phyloP scores from a whole-genome alignment of 2,797 vertebrate species.

The Rallus crepitans region DNA sequence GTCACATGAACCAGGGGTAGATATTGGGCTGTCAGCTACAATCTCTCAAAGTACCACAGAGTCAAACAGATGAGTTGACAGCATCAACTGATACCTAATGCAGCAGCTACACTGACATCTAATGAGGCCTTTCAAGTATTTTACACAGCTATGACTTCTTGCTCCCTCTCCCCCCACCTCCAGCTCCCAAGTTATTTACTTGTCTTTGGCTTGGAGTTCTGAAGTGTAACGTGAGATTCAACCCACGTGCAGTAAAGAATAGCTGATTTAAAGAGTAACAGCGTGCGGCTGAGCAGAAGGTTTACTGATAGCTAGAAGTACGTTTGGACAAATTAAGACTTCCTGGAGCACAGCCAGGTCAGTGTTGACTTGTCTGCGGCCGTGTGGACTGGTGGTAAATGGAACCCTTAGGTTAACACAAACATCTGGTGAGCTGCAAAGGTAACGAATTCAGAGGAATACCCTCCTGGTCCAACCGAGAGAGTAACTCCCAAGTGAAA shows the following conservation, averaged over 20 bases:
- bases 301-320: conserved; percentile 9
- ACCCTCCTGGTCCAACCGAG: background rate
- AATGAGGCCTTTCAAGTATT: conserved; percentile 17
- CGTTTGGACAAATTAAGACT: conserved; percentile 43
- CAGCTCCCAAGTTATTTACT: background rate
- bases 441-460: conserved; percentile 35
- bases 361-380: background rate
- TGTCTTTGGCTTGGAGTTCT: background rate
- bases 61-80: background rate
- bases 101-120: background rate
- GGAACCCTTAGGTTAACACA: background rate
- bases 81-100: background rate
- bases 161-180: background rate
- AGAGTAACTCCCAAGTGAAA: background rate
- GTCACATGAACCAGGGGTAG: background rate
- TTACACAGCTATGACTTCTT: conserved; percentile 2
- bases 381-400: background rate
- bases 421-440: background rate
- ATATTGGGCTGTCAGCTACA: background rate
- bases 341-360: background rate
- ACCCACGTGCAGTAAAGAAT: background rate
- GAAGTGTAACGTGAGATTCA: conserved; percentile 34
- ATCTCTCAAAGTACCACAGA: background rate
- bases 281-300: background rate
- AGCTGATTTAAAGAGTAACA: conserved; percentile 24